These are phyloP conservation scores for Dilophus febrilis DNA, from an alignment of 2,888 invertebrate genomes.

Conservation along the genomic window DNA sequence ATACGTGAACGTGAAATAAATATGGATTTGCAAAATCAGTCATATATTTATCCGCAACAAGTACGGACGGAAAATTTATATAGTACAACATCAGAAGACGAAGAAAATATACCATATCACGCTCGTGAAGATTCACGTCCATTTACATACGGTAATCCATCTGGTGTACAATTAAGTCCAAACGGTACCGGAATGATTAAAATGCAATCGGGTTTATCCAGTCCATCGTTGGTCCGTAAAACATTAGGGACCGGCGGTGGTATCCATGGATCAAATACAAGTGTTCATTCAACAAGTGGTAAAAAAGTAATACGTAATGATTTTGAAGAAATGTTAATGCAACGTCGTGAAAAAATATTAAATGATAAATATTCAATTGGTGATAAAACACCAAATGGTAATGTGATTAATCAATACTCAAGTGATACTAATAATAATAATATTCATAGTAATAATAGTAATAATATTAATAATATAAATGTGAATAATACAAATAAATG, in stretches of 20 bases:
- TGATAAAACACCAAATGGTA: slow-evolving; percentile 11
- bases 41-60: slow-evolving; percentile 28
- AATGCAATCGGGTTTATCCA: slow-evolving; percentile 56
- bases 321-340: slow-evolving; percentile 29
- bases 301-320: slow-evolving; percentile 24
- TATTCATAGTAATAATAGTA: slow-evolving; percentile 1
- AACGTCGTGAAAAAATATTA: slow-evolving; percentile 28
- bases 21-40: slow-evolving; percentile 17
- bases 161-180: slow-evolving; percentile 10
- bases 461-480: neutral
- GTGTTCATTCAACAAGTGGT: slow-evolving; percentile 20
- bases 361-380: slow-evolving; percentile 17
- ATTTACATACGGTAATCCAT: slow-evolving; percentile 63
- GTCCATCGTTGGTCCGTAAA: slow-evolving; percentile 69
- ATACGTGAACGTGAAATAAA: slow-evolving; percentile 3
- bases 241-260: slow-evolving; percentile 32
- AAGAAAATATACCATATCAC: slow-evolving; percentile 72
- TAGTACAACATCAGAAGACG: slow-evolving; percentile 16
- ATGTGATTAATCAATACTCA: neutral
- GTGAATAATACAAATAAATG: slow-evolving; percentile 2
- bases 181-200: slow-evolving; percentile 45
- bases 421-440: slow-evolving; percentile 3
- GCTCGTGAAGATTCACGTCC: slow-evolving; percentile 77
- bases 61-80: slow-evolving; percentile 23
- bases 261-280: slow-evolving; percentile 17